Base-by-base conservation (phyloP, 1,140 invertebrate genomes). In the Caenorhabditis inopinata region DNA sequence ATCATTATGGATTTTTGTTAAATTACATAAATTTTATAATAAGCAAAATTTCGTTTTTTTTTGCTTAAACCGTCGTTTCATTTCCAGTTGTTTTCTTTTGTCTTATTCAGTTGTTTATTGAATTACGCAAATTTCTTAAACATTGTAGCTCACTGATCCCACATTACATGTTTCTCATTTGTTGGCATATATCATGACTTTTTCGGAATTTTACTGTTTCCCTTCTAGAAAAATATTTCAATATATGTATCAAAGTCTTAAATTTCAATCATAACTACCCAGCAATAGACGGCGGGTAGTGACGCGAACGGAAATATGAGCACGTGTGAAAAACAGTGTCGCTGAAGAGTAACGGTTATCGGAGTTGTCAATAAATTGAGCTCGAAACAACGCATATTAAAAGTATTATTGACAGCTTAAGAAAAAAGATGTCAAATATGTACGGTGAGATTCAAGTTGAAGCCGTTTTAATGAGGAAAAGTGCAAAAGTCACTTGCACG, bases 181-280 rank as follows among this genome's bases (percentile, higher is more conserved):
- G 29, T 68, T 38, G 58, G 58, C 58, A 68, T 68, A 68, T 38
- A 38, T 68, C 58, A 68, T 68, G 58, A 68, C 58, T 68, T 18
- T 53, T 53, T 18, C n/a, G n/a, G n/a, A n/a, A n/a, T n/a, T n/a
- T n/a, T n/a, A n/a, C n/a, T n/a, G n/a, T n/a, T n/a, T n/a, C n/a
- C n/a, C n/a, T n/a, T n/a, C n/a, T n/a, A n/a, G n/a, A n/a, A n/a
- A n/a, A n/a, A n/a, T n/a, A n/a, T n/a, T n/a, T n/a, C n/a, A n/a
- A n/a, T n/a, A n/a, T n/a, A n/a, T n/a, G n/a, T n/a, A n/a, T n/a
- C n/a, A n/a, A n/a, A n/a, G n/a, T n/a, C n/a, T n/a, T n/a, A n/a
- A n/a, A n/a, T n/a, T n/a, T n/a, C n/a, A n/a, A n/a, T n/a, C n/a
- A n/a, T n/a, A n/a, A n/a, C n/a, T n/a, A n/a, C n/a, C n/a, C n/a